Conservation (phyloP, 2,113 vertebrate genomes). For the Sapayoa aenigma region DNA sequence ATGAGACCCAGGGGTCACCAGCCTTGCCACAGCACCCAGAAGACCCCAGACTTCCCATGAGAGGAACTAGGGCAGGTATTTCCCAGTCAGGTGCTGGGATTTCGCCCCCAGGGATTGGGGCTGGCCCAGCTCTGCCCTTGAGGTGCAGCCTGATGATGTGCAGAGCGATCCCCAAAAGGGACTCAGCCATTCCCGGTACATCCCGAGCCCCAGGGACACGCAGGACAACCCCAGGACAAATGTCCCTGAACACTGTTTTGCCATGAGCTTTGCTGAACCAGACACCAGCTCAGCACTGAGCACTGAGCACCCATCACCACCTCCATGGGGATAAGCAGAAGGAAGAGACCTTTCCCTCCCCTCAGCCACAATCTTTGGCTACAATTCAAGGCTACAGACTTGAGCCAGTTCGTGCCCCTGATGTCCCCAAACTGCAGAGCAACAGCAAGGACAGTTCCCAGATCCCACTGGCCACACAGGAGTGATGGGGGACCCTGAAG, state of each 20-base stretch:
- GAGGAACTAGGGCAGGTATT: background rate
- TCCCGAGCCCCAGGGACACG: background rate
- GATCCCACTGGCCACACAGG: accelerated
- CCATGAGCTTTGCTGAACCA: background rate
- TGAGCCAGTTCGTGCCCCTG: background rate
- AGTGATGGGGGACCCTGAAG: background rate
- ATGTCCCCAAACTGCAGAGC: background rate
- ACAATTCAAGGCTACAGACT: background rate
- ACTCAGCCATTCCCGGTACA: background rate
- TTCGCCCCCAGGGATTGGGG: background rate
- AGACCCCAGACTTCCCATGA: accelerated
- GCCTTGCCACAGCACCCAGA: background rate
- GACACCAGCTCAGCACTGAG: background rate
- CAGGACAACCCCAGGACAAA: background rate
- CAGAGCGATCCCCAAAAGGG: background rate
- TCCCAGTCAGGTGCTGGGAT: background rate
- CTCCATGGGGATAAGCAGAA: background rate
- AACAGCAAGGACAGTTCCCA: background rate
- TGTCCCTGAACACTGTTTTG: background rate
- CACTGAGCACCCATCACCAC: background rate
- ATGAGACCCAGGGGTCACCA: background rate
- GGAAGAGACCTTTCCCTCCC: too few relatives aligned
- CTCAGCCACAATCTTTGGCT: background rate
- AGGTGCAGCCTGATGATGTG: background rate
- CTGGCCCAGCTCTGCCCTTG: background rate